A percentile compares a stretch with the other conserved stretches of the same genome.
Evolutionary conservation across 2,888 invertebrate genomes (phyloP).

Genomic region (Crioceris asparagi): DNA sequence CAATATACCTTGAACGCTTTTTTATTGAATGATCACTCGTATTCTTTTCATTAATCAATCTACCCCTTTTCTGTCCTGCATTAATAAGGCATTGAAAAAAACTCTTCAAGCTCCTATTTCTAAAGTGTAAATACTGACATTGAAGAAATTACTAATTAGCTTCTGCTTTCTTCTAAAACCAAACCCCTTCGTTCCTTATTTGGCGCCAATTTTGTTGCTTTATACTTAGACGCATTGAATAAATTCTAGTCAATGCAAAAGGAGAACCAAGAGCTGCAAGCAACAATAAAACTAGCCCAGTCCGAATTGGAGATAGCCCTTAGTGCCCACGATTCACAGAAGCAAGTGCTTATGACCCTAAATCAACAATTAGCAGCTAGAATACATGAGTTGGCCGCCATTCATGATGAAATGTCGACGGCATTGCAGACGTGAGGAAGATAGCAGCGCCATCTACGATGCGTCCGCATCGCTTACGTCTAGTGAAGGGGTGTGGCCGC

Average conservation of each 20-base stretch:
- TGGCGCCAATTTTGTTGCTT: no score
- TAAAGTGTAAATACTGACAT: no score
- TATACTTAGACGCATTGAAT: no score
- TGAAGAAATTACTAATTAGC: no score
- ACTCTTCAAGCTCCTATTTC: no score
- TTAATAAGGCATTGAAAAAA: no score
- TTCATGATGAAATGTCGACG: constrained; percentile 76
- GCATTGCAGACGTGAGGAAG: constrained; percentile 55
- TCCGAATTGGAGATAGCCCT: constrained; percentile 70
- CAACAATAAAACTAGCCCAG: constrained; percentile 63
- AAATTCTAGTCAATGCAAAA: constrained; percentile 46
- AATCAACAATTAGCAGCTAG: constrained; percentile 74
- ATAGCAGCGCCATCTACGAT: constrained; percentile 8
- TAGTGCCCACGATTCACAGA: constrained; percentile 71
- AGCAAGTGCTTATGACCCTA: constrained; percentile 67
- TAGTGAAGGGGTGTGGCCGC: background rate
- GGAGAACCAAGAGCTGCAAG: constrained; percentile 53
- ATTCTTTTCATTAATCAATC: no score
- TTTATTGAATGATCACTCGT: no score
- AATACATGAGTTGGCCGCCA: constrained; percentile 67
- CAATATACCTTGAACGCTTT: no score
- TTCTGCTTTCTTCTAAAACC: no score
- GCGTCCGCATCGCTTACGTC: constrained; percentile 1
- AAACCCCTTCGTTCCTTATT: no score
- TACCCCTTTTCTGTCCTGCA: no score